Percentiles rank a stretch among this genome's conserved stretches.
These are phyloP conservation scores for Pelusios castaneus DNA, from an alignment of 2,113 vertebrate species.

Conservation along the genomic window DNA sequence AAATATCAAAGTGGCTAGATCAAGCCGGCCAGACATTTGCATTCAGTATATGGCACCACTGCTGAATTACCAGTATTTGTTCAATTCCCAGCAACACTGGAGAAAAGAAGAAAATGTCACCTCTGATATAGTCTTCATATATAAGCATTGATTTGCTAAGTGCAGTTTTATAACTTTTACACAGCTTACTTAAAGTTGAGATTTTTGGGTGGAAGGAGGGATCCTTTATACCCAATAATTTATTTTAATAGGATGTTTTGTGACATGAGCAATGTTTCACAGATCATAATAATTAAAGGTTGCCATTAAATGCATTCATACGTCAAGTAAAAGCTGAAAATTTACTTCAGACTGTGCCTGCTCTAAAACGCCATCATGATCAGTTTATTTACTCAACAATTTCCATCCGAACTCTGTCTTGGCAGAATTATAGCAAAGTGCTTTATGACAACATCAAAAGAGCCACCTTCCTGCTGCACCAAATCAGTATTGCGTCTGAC, in stretches of 20 bases:
- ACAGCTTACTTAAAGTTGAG: constrained; percentile 7
- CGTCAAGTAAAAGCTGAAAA: constrained; percentile 37
- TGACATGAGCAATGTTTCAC: constrained; percentile 26
- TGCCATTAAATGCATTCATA: constrained; percentile 34
- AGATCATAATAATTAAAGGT: constrained; percentile 37
- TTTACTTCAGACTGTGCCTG: background rate
- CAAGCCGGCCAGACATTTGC: background rate
- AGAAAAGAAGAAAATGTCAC: background rate
- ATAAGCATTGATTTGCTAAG: constrained; percentile 28
- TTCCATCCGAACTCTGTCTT: background rate
- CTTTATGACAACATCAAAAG: background rate
- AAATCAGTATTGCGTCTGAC: background rate
- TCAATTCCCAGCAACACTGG: background rate
- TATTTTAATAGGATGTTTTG: constrained; percentile 35
- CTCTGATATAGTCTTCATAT: background rate
- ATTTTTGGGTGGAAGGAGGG: background rate
- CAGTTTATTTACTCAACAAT: constrained; percentile 31
- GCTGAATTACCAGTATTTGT: background rate
- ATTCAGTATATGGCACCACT: background rate
- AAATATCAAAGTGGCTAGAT: background rate
- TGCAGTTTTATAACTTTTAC: constrained; percentile 31
- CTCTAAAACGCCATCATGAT: background rate
- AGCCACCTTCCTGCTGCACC: background rate
- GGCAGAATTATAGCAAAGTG: background rate
- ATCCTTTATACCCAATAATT: constrained; percentile 42